Evolutionary conservation across 1,140 invertebrate species (phyloP), one percentile per base, ranked within the genome.

Genomic region (Reticulitermes speratus): DNA sequence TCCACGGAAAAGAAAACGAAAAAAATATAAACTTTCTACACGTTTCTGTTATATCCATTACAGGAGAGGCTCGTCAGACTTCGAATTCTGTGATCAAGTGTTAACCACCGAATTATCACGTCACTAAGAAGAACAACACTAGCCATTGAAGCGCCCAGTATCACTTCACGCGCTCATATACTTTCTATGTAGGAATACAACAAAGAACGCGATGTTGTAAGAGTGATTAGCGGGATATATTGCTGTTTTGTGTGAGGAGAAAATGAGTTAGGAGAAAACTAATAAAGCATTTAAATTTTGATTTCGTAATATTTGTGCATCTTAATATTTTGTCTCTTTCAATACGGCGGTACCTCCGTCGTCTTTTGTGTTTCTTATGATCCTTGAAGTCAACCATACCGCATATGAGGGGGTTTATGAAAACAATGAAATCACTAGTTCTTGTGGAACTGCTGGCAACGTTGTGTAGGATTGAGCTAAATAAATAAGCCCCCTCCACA

Each of bases 71-170:
- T 25, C 65, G 65, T 30, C n/a, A 75, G 25, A 75, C 65, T 75
- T 30, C 25, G n/a, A 75, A 30, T 30, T 25, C 65, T 75, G n/a
- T 30, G 25, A 75, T 75, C 65, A 75, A 75, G 65, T 75, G 65
- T 75, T 75, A 75, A 75, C 65, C 65, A 75, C 65, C 65, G n/a
- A n/a, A 75, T 75, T 75, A 75, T 75, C 65, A 75, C 65, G 25
- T 30, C 65, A 75, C 65, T 75, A 30, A 30, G 65, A 25, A 9
- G 65, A 75, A 75, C 25, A 75, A 75, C 8, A 30, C 25, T 25
- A 25, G n/a, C 65, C 7, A 30, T 30, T 75, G 25, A 75, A 14
- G n/a, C 7, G n/a, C 3, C 25, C 25, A 1, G 65, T 16, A 75
- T 30, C n/a, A 30, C 65, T 30, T 75, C 19, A 48, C 45, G 14